Conservation (phyloP, 2,113 vertebrate species). For the Cnemophilus loriae region DNA sequence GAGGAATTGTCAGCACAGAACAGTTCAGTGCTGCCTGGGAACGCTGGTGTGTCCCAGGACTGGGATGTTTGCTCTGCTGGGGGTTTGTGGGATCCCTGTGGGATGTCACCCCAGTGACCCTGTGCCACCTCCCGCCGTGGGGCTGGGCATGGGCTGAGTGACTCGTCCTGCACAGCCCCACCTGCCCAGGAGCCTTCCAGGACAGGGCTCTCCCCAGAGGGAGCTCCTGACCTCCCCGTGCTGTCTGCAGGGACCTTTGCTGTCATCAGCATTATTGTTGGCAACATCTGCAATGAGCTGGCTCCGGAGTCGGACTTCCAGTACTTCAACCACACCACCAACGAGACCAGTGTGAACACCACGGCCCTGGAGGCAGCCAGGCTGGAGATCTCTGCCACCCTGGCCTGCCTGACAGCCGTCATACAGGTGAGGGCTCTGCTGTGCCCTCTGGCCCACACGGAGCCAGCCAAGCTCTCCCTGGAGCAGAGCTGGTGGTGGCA, state of each 20-base stretch:
- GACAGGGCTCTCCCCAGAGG: not conserved
- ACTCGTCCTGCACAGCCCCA: not conserved
- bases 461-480: not conserved
- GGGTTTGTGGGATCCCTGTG: not conserved
- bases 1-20: not conserved
- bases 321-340: constrained; percentile 76
- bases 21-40: not conserved
- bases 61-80: rapidly evolving
- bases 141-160: not conserved
- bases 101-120: not conserved
- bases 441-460: rapidly evolving
- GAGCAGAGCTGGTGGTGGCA: not conserved
- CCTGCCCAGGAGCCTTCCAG: not conserved
- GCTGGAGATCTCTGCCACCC: constrained; percentile 83
- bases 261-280: constrained; percentile 91
- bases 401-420: constrained; percentile 89
- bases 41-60: rapidly evolving
- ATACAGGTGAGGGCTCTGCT: constrained; percentile 80
- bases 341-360: constrained; percentile 71
- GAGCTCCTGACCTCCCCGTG: not conserved
- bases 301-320: constrained; percentile 82
- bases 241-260: constrained; percentile 83
- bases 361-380: constrained; percentile 78
- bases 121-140: rapidly evolving
- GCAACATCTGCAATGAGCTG: constrained; percentile 82